Conservation (phyloP, 2,113 vertebrate genomes). For the Thomomys bottae region DNA sequence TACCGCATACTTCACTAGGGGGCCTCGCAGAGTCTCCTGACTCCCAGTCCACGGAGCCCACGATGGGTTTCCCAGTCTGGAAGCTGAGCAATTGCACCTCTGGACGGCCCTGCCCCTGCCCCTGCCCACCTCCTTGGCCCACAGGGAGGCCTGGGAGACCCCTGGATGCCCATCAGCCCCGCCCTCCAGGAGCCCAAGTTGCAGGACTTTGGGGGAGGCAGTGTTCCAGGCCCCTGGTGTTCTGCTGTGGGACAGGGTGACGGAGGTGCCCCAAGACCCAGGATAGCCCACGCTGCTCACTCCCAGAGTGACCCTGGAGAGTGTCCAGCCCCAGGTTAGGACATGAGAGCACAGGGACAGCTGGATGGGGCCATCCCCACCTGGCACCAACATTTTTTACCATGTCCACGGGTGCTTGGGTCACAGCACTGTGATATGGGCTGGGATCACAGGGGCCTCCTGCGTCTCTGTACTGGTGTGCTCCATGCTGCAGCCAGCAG, state of each 20-base stretch:
- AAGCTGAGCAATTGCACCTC: neutral
- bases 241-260: neutral
- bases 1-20: too few relatives aligned
- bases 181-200: neutral
- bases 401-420: too few relatives aligned
- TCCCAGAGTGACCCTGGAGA: neutral
- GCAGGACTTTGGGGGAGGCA: neutral
- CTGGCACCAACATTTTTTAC: too few relatives aligned
- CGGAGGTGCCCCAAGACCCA: fast-evolving
- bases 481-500: too few relatives aligned
- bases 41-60: neutral
- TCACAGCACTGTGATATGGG: too few relatives aligned
- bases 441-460: too few relatives aligned
- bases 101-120: neutral
- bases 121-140: neutral
- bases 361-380: too few relatives aligned
- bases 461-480: too few relatives aligned
- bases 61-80: neutral
- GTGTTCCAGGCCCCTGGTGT: neutral
- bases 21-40: too few relatives aligned
- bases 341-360: too few relatives aligned
- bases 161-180: neutral
- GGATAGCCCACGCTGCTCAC: too few relatives aligned
- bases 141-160: neutral
- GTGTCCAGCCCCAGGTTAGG: neutral